phyloP scores from a whole-genome alignment of 2,888 invertebrate species.

The Brenthis ino region DNA sequence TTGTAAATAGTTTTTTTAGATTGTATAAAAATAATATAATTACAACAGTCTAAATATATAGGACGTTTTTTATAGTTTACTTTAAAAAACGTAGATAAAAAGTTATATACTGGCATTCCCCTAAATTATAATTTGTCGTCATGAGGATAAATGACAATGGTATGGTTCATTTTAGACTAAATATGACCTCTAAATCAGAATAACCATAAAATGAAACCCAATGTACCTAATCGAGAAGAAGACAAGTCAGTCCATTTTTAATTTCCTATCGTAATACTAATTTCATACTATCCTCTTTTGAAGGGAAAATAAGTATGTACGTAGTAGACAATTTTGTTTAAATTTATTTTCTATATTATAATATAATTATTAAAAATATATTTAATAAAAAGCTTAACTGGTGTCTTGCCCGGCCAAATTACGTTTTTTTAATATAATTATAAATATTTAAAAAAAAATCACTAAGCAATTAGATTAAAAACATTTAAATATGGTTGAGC shows the following conservation, averaged over 20 bases:
- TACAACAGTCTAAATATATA: slow-evolving; percentile 19
- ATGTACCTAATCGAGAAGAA: neutral
- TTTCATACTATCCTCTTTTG: neutral
- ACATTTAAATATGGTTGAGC: slow-evolving; percentile 11
- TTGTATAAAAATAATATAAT: slow-evolving; percentile 6
- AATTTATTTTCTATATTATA: slow-evolving; percentile 6
- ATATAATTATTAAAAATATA: neutral
- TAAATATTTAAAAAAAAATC: too few species aligned
- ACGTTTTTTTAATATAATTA: too few species aligned
- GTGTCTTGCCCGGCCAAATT: too few species aligned
- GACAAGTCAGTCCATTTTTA: neutral
- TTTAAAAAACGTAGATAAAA: neutral
- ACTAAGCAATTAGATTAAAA: too few species aligned
- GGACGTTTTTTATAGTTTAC: slow-evolving; percentile 11
- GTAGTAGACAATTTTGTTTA: neutral
- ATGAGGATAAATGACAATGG: slow-evolving; percentile 2
- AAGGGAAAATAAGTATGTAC: neutral
- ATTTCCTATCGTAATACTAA: neutral
- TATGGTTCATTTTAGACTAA: neutral
- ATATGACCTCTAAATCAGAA: neutral
- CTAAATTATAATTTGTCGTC: neutral
- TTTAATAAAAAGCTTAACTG: too few species aligned
- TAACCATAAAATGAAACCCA: slow-evolving; percentile 1
- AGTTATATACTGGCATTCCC: neutral
- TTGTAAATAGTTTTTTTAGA: slow-evolving; percentile 4